A percentile compares a stretch with the other conserved stretches of the same genome.
phyloP scores from a whole-genome alignment of 2,797 vertebrate species.

The Epinephelus malabaricus region DNA sequence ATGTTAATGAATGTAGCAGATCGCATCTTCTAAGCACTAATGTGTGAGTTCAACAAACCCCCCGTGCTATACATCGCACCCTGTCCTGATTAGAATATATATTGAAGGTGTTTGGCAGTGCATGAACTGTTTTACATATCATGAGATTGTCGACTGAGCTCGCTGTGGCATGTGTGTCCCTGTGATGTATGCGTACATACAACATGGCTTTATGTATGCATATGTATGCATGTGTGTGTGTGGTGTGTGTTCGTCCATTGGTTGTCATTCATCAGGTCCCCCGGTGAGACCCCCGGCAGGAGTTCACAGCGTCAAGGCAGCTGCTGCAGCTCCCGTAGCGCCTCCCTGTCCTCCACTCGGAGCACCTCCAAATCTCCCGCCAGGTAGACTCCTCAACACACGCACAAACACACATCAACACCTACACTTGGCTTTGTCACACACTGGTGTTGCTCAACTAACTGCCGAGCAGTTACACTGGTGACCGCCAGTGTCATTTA shows the following conservation, averaged over 20 bases:
- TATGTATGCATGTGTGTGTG: slow-evolving; percentile 38
- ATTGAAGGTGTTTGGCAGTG: slow-evolving; percentile 51
- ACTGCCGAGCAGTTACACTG: slow-evolving; percentile 28
- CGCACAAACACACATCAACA: slow-evolving; percentile 3
- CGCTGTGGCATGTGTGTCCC: slow-evolving; percentile 43
- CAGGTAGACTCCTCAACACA: slow-evolving; percentile 85
- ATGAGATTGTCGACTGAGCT: slow-evolving; percentile 47
- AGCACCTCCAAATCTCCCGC: slow-evolving; percentile 92
- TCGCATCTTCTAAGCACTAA: slow-evolving; percentile 15
- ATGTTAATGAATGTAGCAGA: slow-evolving; percentile 41
- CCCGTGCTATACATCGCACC: slow-evolving; percentile 9
- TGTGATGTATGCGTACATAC: slow-evolving; percentile 42
- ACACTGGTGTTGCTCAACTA: slow-evolving; percentile 8
- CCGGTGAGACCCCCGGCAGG: slow-evolving; percentile 89
- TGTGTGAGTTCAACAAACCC: slow-evolving; percentile 28
- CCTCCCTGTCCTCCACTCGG: slow-evolving; percentile 90
- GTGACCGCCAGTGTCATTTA: slow-evolving; percentile 56
- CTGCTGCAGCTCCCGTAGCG: slow-evolving; percentile 93
- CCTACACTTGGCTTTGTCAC: background rate
- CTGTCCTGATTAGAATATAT: slow-evolving; percentile 59
- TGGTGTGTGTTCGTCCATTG: slow-evolving; percentile 43
- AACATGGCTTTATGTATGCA: slow-evolving; percentile 37
- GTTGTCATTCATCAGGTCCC: slow-evolving; percentile 86
- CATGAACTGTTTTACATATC: slow-evolving; percentile 46
- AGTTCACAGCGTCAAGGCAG: slow-evolving; percentile 92